Evolutionary conservation across 1,140 invertebrate species (phyloP).

Genomic region (Drosophila mojavensis): DNA sequence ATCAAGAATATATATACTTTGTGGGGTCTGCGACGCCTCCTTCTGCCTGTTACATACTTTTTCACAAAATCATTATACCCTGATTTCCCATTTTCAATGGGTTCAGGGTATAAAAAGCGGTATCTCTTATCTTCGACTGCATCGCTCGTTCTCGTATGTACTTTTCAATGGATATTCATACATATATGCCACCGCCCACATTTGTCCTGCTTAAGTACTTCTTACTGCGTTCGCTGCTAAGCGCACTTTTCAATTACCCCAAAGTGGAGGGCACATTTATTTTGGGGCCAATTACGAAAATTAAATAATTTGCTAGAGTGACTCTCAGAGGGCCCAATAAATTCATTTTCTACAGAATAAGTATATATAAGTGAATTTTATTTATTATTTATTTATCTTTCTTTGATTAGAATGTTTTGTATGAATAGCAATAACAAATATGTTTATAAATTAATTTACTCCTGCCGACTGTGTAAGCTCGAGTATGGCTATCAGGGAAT

Average conservation of each 20-base stretch:
- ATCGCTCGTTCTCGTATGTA: constrained; percentile 23
- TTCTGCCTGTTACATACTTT: no score
- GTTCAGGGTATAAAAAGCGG: background rate
- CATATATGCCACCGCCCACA: constrained; percentile 21
- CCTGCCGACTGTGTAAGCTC: background rate
- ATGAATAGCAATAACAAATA: background rate
- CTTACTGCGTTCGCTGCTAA: constrained; percentile 30
- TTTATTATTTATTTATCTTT: background rate
- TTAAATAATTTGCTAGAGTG: constrained; percentile 49
- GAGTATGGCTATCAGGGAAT: background rate
- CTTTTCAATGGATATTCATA: constrained; percentile 17
- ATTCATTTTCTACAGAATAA: background rate
- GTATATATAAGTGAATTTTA: background rate
- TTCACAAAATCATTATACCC: no score
- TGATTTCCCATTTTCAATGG: no score
- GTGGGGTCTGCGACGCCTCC: no score
- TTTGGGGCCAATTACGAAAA: constrained; percentile 44
- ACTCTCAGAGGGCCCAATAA: background rate
- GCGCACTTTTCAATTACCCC: constrained; percentile 48
- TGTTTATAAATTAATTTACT: background rate
- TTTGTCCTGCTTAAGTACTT: constrained; percentile 29
- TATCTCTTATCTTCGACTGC: constrained; percentile 42
- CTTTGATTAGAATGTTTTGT: background rate
- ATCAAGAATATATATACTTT: no score
- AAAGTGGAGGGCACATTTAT: constrained; percentile 37